Evolutionary conservation across 2,113 vertebrate genomes (phyloP), one percentile per base, ranked within the genome.

Genomic region (Sula dactylatra): DNA sequence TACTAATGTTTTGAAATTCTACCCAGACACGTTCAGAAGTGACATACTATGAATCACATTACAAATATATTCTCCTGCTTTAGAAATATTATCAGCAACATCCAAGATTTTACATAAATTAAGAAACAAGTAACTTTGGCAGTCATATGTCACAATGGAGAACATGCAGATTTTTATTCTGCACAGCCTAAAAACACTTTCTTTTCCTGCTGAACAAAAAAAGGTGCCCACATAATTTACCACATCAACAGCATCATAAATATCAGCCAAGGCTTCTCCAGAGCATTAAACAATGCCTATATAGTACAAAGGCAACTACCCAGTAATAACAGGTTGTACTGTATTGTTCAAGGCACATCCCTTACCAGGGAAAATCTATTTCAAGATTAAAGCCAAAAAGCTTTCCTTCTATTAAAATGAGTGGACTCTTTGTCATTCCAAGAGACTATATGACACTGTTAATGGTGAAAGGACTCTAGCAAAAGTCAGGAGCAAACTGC

Each of bases 1-100:
- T 32, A 49, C 32, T 52, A 82, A 93, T 32, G 91, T 93, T 95
- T 62, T 88, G 73, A 93, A 97, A 93, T 93, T 66, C 55, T 90
- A 91, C 26, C 42, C 86, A 85, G 86, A 69, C 70, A 59, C 0
- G 0, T 85, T 42, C 81, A 70, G 84, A 94, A 91, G 74, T 90
- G 82, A 69, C 84, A 88, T 55, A 16, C 32, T 38, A 70, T 67
- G 77, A 94, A 80, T 71, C 78, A 90, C n/a, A 40, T 44, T 47
- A 72, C 54, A 82, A 56, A 87, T 72, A 91, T 1, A 87, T 84
- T 79, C 38, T 59, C 40, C 71, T 52, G 80, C 38, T 90, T 89
- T 88, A 88, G 49, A 90, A 86, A 45, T 45, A 93, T 42, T 83
- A 82, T 66, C 81, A 73, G 34, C 50, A 61, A 82, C 25, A 76